phyloP scores from a whole-genome alignment of 2,113 vertebrate genomes.

The Sceloporus undulatus region DNA sequence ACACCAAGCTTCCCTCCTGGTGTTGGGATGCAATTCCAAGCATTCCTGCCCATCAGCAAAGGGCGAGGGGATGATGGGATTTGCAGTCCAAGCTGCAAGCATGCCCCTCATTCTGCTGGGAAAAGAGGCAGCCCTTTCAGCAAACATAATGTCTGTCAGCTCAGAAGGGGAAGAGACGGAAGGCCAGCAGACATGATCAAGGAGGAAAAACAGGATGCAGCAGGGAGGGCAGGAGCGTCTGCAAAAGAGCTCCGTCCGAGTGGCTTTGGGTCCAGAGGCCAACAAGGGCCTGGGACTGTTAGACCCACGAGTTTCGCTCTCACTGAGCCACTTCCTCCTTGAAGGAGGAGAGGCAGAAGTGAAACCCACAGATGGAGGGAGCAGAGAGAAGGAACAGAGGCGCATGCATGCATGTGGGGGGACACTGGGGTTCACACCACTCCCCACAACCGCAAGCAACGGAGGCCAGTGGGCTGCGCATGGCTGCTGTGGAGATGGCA shows the following conservation, averaged over 20 bases:
- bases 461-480: not conserved
- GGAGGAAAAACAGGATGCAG: not conserved
- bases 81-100: not conserved
- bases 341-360: conserved; percentile 76
- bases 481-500: too few relatives aligned
- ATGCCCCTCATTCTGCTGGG: not conserved
- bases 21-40: too few relatives aligned
- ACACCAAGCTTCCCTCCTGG: too few relatives aligned
- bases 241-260: conserved; percentile 24
- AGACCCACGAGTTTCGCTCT: conserved; percentile 74
- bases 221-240: not conserved
- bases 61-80: too few relatives aligned
- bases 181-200: not conserved
- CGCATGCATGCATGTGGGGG: not conserved
- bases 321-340: conserved; percentile 78
- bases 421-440: too few relatives aligned
- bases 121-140: too few relatives aligned
- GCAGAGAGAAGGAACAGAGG: conserved; percentile 13
- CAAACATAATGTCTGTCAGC: not conserved
- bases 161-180: not conserved
- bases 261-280: not conserved
- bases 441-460: not conserved
- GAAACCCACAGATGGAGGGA: conserved; percentile 82
- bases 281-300: conserved; percentile 67
- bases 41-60: too few relatives aligned